Conservation (phyloP, 2,113 vertebrate genomes). For the Donacobius atricapilla region DNA sequence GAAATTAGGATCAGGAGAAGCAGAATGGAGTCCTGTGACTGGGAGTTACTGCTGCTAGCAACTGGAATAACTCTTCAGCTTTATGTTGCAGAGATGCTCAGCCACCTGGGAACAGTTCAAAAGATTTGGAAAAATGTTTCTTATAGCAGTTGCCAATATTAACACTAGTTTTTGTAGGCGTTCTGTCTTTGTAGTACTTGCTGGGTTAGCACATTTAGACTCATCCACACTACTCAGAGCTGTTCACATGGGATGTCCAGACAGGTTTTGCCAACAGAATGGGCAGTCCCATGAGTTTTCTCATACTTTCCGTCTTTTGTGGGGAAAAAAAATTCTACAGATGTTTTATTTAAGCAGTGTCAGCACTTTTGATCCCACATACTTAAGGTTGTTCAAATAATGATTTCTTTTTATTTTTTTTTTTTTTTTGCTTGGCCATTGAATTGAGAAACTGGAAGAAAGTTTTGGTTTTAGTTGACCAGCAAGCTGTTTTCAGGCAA, state of each 20-base stretch:
- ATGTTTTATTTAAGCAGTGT: neutral
- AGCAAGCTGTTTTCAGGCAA: slow-evolving; percentile 5
- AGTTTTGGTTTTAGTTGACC: neutral
- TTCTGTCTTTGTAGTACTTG: neutral
- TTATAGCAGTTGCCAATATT: neutral
- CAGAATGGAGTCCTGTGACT: neutral
- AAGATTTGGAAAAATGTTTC: neutral
- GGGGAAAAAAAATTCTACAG: neutral
- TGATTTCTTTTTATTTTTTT: neutral
- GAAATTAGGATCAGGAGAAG: neutral
- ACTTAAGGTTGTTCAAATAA: neutral
- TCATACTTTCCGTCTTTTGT: neutral
- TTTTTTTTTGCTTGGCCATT: neutral
- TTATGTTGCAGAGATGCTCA: neutral
- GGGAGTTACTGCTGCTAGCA: neutral
- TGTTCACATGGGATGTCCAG: neutral
- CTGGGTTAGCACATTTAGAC: neutral
- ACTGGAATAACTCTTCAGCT: neutral
- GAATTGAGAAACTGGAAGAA: neutral
- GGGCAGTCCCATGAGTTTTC: neutral
- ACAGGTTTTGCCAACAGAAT: neutral
- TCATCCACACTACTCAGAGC: neutral
- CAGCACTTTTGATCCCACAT: neutral
- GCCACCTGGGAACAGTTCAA: neutral
- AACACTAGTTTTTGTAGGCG: neutral